Evolutionary conservation across 2,797 vertebrate species (phyloP), one percentile per base, ranked within the genome.

Genomic region (Salmo trutta): DNA sequence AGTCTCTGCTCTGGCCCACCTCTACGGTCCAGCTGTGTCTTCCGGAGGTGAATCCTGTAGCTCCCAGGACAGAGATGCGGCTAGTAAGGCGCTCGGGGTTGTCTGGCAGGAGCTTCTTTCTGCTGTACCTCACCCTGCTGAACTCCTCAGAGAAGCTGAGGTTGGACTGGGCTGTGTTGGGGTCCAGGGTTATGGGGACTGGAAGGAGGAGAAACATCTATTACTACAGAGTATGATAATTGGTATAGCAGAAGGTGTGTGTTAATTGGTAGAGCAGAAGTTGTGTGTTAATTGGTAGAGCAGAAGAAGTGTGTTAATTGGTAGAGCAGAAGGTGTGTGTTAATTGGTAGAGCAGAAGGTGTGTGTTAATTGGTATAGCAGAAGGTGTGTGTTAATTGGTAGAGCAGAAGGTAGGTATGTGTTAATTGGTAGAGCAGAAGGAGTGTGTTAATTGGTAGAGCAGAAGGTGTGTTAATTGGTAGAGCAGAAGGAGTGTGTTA

Each of bases 101-200:
- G 81, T 93, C 82, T 0, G 93, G 91, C 1, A 90, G 51, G 12
- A 10, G 1, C 73, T 75, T 81, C 68, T 88, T 90, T 0, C 69
- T 81, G 83, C 84, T 82, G 80, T 87, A 91, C 7, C 75, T 77
- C 53, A 93, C 81, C 1, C 81, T 59, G 56, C 86, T 92, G 71
- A 93, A n/a, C 70, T 93, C 92, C 3, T 90, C 75, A 5, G 88
- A 90, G 68, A 93, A 15, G 70, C 73, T 29, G 19, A 94, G 5
- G 86, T 94, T 95, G 53, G 75, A 52, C 3, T 94, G 93, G 21
- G 92, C 91, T 0, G 93, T 94, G 86, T 93, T 94, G 47, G 90
- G 91, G 83, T 94, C 91, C 75, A 94, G 76, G 31, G 82, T 85
- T 73, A 93, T 27, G 0, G 88, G 87, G 83, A 41, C 92, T 93